Percentiles rank a stretch among this genome's conserved stretches.
phyloP scores from a whole-genome alignment of 1,140 invertebrate genomes.

The Cylas formicarius region DNA sequence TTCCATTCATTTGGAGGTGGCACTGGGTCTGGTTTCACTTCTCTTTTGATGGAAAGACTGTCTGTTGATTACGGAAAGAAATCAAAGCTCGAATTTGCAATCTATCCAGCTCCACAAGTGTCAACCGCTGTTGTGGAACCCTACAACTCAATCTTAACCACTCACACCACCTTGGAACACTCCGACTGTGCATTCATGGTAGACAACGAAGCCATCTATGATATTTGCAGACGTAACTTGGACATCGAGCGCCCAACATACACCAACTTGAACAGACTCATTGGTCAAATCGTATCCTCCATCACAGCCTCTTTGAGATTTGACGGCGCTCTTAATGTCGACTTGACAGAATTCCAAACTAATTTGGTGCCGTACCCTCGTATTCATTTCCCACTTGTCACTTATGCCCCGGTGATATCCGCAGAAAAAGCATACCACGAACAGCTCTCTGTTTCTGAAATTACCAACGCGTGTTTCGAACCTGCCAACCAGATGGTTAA shows the following conservation, averaged over 20 bases:
- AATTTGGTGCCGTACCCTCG: slow-evolving; percentile 79
- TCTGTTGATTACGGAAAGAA: slow-evolving; percentile 67
- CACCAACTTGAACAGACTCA: slow-evolving; percentile 69
- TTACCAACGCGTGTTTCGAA: slow-evolving; percentile 83
- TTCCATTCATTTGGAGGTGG: slow-evolving; percentile 88
- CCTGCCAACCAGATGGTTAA: slow-evolving; percentile 90
- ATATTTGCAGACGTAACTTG: slow-evolving; percentile 78
- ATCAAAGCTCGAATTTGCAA: slow-evolving; percentile 65
- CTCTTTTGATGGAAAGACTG: slow-evolving; percentile 67
- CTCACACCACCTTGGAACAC: slow-evolving; percentile 71
- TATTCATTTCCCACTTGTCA: slow-evolving; percentile 77
- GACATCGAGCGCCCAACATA: slow-evolving; percentile 79
- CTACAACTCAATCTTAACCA: slow-evolving; percentile 66
- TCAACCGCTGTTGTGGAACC: slow-evolving; percentile 62
- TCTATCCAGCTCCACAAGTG: slow-evolving; percentile 71
- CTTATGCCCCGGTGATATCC: slow-evolving; percentile 78
- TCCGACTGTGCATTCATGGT: slow-evolving; percentile 80
- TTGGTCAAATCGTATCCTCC: slow-evolving; percentile 71
- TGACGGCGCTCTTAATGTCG: slow-evolving; percentile 84
- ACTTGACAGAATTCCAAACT: slow-evolving; percentile 85
- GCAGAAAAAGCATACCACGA: slow-evolving; percentile 62
- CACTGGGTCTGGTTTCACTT: slow-evolving; percentile 77
- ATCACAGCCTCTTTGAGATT: slow-evolving; percentile 80
- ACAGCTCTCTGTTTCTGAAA: slow-evolving; percentile 62
- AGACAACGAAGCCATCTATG: slow-evolving; percentile 83